Percentiles rank a stretch among this genome's conserved stretches.
phyloP scores from a whole-genome alignment of 1,140 invertebrate species.

The Calephelis virginiensis region DNA sequence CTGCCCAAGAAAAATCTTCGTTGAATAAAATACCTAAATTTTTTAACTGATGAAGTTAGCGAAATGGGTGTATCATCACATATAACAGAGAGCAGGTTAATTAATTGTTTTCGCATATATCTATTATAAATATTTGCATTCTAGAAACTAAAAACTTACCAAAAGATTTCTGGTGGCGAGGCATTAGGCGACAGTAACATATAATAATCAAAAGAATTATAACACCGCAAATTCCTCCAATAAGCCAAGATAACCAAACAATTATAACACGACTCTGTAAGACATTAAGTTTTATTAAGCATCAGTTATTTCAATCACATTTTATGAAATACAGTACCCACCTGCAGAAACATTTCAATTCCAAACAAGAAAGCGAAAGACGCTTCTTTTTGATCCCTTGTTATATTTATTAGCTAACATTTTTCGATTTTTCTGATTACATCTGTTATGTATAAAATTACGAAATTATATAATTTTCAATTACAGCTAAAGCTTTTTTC shows the following conservation, averaged over 20 bases:
- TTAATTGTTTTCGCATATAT: no score
- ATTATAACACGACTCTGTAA: slow-evolving; percentile 75
- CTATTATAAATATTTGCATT: no score
- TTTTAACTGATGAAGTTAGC: no score
- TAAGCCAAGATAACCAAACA: slow-evolving; percentile 78
- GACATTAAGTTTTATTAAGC: slow-evolving; percentile 24
- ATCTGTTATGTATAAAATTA: not conserved
- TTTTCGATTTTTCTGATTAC: slow-evolving; percentile 40
- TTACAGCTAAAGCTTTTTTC: not conserved
- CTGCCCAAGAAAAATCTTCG: no score
- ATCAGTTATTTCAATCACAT: slow-evolving; percentile 39
- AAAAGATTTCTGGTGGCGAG: slow-evolving; percentile 76
- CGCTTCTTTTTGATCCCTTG: slow-evolving; percentile 60
- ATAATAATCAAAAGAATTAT: slow-evolving; percentile 75
- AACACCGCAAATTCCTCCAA: slow-evolving; percentile 74
- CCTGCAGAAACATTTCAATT: slow-evolving; percentile 77
- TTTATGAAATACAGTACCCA: slow-evolving; percentile 35
- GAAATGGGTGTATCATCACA: no score
- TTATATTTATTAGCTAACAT: slow-evolving; percentile 54
- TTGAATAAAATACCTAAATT: no score
- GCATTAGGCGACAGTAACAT: slow-evolving; percentile 78
- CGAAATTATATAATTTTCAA: not conserved
- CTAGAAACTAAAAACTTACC: slow-evolving; percentile 41
- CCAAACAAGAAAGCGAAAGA: slow-evolving; percentile 55
- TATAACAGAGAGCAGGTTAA: no score